Evolutionary conservation across 2,888 invertebrate species (phyloP).

Genomic region (Perdita meconis): DNA sequence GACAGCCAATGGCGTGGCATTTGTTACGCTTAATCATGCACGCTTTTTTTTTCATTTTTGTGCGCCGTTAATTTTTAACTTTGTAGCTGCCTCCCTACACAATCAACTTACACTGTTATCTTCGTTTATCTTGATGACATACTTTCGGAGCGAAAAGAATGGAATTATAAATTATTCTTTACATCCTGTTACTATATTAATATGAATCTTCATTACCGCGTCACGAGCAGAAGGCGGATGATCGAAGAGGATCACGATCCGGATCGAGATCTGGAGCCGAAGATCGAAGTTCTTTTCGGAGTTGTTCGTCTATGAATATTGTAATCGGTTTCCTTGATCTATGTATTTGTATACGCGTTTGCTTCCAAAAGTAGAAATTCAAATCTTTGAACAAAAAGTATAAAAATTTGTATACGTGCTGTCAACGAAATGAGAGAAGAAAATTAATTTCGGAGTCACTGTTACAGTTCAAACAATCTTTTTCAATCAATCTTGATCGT

Average conservation of each 20-base stretch:
- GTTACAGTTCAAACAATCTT: too few species aligned
- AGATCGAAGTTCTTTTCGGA: too few species aligned
- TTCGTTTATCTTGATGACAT: background rate
- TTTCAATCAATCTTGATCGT: background rate
- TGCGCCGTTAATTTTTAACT: conserved; percentile 12
- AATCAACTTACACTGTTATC: background rate
- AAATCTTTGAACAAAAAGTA: too few species aligned
- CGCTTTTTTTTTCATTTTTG: conserved; percentile 33
- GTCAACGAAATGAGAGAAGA: too few species aligned
- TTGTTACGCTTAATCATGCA: conserved; percentile 38
- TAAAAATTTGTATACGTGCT: too few species aligned
- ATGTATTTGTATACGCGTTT: background rate
- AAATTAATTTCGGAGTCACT: too few species aligned
- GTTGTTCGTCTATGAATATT: background rate
- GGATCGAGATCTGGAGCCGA: too few species aligned
- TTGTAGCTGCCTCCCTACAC: background rate
- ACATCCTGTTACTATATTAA: too few species aligned
- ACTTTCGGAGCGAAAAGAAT: background rate
- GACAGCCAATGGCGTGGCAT: conserved; percentile 62
- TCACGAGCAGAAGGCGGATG: too few species aligned
- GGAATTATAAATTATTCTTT: background rate
- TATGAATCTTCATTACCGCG: too few species aligned
- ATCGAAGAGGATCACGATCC: too few species aligned
- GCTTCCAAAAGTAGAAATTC: background rate
- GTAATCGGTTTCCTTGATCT: too few species aligned